A percentile compares a stretch with the other conserved stretches of the same genome.
These are phyloP conservation scores for Thelaira solivaga DNA, from an alignment of 2,888 invertebrate genomes.

Conservation along the genomic window DNA sequence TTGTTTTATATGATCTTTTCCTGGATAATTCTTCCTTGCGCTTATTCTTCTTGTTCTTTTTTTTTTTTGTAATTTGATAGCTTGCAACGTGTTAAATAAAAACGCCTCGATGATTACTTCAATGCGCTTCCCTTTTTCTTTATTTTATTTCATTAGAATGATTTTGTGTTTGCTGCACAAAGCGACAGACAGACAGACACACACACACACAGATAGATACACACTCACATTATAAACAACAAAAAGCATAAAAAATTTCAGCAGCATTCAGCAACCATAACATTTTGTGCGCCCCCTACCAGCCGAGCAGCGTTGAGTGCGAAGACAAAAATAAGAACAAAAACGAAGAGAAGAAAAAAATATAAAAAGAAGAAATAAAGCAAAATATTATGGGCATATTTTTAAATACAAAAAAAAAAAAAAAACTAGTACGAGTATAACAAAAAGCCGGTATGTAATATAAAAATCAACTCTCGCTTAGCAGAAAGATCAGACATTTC, in stretches of 20 bases:
- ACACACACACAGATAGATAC: background rate
- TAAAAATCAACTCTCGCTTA: constrained; percentile 51
- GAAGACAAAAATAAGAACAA: no score
- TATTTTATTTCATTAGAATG: constrained; percentile 58
- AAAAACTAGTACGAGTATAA: constrained; percentile 31
- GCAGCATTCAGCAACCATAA: constrained; percentile 24
- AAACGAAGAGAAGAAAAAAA: constrained; percentile 1
- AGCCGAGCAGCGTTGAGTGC: constrained; percentile 16
- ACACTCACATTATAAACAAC: background rate
- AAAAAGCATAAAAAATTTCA: background rate
- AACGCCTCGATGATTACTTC: constrained; percentile 71
- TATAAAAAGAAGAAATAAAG: background rate
- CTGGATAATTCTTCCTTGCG: constrained; percentile 27
- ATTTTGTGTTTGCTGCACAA: constrained; percentile 63
- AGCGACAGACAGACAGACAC: constrained; percentile 24
- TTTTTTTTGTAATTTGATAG: constrained; percentile 71
- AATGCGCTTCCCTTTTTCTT: constrained; percentile 68
- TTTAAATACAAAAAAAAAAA: constrained; percentile 36
- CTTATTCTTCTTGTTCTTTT: no score
- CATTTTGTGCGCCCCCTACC: constrained; percentile 61
- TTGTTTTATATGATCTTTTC: constrained; percentile 31
- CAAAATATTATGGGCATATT: constrained; percentile 52
- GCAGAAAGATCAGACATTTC: constrained; percentile 53
- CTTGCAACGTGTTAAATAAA: constrained; percentile 70
- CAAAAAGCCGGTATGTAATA: constrained; percentile 57